Conservation (phyloP, 2,113 vertebrate genomes). For the Laticauda colubrina region DNA sequence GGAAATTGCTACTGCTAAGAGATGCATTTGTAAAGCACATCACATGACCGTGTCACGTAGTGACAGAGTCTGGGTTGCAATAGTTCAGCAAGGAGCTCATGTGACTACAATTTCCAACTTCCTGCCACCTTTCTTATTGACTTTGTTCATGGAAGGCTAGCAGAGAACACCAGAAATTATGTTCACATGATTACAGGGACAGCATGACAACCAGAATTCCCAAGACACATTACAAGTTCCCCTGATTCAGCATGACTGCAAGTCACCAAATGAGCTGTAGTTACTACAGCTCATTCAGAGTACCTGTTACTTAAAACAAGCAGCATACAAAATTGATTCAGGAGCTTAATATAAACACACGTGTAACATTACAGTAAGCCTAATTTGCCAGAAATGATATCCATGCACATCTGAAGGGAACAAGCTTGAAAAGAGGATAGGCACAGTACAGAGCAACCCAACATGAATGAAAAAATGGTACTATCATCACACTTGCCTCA, state of each 20-base stretch:
- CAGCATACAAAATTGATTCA: background rate
- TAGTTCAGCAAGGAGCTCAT: background rate
- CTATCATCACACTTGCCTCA: slow-evolving; percentile 73
- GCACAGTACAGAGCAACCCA: background rate
- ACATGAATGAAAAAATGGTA: background rate
- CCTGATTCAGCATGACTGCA: background rate
- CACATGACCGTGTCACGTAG: background rate
- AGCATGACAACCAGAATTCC: background rate
- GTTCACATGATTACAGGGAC: background rate
- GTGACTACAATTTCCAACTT: background rate
- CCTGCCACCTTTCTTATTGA: background rate
- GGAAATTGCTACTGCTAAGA: background rate
- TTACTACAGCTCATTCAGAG: background rate
- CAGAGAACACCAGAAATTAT: background rate
- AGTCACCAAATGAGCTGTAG: background rate
- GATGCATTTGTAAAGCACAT: background rate
- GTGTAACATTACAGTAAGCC: background rate
- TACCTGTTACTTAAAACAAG: background rate
- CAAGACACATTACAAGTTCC: background rate
- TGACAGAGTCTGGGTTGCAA: background rate
- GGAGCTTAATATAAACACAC: background rate
- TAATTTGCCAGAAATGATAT: background rate
- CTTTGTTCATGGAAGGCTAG: background rate
- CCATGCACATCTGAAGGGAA: background rate
- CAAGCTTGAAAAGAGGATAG: background rate